Base-by-base conservation (phyloP, 2,797 vertebrate species). In the Buceros bicornis region DNA sequence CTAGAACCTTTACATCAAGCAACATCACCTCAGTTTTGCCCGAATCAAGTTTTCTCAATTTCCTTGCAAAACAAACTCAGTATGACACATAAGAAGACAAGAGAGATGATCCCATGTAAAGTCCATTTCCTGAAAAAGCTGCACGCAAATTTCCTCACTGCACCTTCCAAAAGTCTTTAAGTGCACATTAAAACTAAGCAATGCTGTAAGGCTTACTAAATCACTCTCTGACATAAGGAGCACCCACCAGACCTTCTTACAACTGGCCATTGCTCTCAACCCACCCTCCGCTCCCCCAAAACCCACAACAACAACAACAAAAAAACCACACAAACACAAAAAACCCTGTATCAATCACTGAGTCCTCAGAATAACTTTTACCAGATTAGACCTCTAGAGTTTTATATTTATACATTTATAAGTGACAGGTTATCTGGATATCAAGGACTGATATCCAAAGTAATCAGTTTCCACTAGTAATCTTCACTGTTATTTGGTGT, bases 101-200 rank as follows among this genome's bases (percentile, higher is more conserved):
- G 47, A 66, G 28, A 92, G 57, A 89, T n/a, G 57, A 93, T 85
- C 71, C 57, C 87, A 51, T 10, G n/a, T 74, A 96, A 96, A 97
- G 48, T 78, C 67, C 81, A 57, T 87, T 95, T 91, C 74, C 89
- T 86, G 61, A 89, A 96, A 95, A 87, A 16, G 61, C 53, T 65
- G n/a, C 53, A 76, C 66, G 81, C 76, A 54, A n/a, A 82, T 72
- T 87, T 94, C 47, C 40, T 92, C 54, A 18, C 43, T n/a, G 43
- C 35, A 83, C 11, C 20, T 91, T 88, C 57, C 76, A 78, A 86
- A 92, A 93, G 78, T 90, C 65, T 87, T 85, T 47, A 89, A 87
- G 57, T 40, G 85, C 53, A 89, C 8, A 65, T 54, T 82, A 80
- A 74, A 96, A 65, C 54, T 71, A 90, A 90, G 65, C 45, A 97